These are phyloP conservation scores for Siniperca scherzeri DNA, from an alignment of 2,797 vertebrate genomes.

Conservation along the genomic window DNA sequence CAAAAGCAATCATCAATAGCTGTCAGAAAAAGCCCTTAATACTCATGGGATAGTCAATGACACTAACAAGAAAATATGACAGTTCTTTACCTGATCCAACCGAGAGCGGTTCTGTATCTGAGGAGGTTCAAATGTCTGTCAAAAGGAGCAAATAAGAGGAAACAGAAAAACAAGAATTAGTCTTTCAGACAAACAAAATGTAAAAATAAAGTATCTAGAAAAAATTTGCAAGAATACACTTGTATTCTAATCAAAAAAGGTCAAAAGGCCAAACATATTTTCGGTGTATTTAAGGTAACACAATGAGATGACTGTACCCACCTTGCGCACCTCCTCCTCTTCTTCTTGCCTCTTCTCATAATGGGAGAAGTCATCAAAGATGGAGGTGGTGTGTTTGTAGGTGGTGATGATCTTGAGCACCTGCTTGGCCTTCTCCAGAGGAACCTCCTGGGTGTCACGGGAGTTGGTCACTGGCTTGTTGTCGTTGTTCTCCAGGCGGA, in stretches of 20 bases:
- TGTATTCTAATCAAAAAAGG: neutral
- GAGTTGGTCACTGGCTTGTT: constrained; percentile 99
- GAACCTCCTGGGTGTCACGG: constrained; percentile 97
- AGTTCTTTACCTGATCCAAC: constrained; percentile 83
- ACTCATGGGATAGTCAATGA: neutral
- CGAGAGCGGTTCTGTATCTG: constrained; percentile 84
- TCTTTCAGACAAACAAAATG: neutral
- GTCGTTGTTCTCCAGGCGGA: constrained; percentile 98
- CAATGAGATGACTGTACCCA: constrained; percentile 70
- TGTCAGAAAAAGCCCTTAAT: neutral
- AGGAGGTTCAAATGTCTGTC: constrained; percentile 83
- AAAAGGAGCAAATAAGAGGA: constrained; percentile 40
- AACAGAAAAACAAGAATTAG: constrained; percentile 48
- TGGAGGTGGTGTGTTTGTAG: constrained; percentile 98
- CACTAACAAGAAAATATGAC: neutral
- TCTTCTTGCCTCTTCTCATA: constrained; percentile 98
- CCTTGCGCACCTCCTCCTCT: constrained; percentile 96
- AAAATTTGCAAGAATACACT: neutral
- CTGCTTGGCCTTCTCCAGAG: constrained; percentile 97
- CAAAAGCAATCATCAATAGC: neutral
- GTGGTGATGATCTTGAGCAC: constrained; percentile 96
- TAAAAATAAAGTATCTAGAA: neutral
- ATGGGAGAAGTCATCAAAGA: constrained; percentile 98
- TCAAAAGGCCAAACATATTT: neutral
- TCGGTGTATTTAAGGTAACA: constrained; percentile 2